phyloP scores from a whole-genome alignment of 2,888 invertebrate species.

The Lasioglossum pauxillum region DNA sequence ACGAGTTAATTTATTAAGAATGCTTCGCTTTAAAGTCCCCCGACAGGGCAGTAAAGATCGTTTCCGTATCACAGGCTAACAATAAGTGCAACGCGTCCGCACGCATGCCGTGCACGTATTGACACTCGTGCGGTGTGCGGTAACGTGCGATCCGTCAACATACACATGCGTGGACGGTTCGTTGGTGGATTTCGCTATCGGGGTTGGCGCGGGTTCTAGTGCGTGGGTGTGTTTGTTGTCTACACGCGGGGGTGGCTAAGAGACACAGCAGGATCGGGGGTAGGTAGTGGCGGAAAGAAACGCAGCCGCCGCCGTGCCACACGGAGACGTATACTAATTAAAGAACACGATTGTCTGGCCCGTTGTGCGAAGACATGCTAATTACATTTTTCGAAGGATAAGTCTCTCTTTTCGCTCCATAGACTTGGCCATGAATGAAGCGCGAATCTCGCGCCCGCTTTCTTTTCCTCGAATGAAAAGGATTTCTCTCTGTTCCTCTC shows the following conservation, averaged over 20 bases:
- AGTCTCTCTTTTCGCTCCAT: conserved; percentile 64
- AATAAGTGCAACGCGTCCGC: conserved; percentile 1
- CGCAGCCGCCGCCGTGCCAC: conserved; percentile 4
- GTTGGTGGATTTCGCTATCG: conserved; percentile 28
- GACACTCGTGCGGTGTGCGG: conserved; percentile 53
- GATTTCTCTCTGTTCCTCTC: conserved; percentile 48
- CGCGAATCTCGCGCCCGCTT: conserved; percentile 73
- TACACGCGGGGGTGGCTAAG: conserved; percentile 31
- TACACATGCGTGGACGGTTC: conserved; percentile 22
- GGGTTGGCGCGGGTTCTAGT: conserved; percentile 9
- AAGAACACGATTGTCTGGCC: conserved; percentile 76
- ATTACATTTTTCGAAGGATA: conserved; percentile 82
- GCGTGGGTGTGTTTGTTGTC: conserved; percentile 31
- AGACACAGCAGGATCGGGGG: conserved; percentile 29
- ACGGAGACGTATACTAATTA: conserved; percentile 79
- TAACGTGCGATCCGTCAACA: conserved; percentile 48
- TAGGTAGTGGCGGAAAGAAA: conserved; percentile 42
- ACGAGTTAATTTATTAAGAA: neutral
- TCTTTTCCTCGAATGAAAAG: conserved; percentile 69
- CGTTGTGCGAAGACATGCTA: conserved; percentile 81
- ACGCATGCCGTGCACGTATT: conserved; percentile 43
- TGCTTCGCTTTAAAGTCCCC: neutral
- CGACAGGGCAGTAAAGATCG: neutral
- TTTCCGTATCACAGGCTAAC: conserved; percentile 12
- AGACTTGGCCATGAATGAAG: conserved; percentile 68